Evolutionary conservation across 2,888 invertebrate genomes (phyloP).

Genomic region (Drosophila yooni): DNA sequence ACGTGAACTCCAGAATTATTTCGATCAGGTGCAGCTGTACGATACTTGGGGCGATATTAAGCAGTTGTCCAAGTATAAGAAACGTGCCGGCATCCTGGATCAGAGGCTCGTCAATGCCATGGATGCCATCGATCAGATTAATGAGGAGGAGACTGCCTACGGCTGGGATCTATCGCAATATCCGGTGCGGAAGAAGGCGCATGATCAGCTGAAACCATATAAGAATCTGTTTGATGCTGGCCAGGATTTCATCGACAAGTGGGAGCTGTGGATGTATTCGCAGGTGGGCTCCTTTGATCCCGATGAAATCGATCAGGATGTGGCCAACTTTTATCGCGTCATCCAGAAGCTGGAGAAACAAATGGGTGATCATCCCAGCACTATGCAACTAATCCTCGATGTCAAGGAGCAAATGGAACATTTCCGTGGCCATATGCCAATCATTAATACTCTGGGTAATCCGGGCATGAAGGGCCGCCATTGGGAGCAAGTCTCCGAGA

Average conservation of each 20-base stretch:
- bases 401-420: conserved; percentile 90
- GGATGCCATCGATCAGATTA: conserved; percentile 93
- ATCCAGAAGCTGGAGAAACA: conserved; percentile 95
- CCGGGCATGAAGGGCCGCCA: conserved; percentile 96
- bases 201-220: conserved; percentile 93
- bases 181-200: conserved; percentile 91
- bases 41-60: conserved; percentile 94
- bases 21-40: conserved; percentile 92
- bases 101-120: conserved; percentile 88
- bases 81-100: conserved; percentile 92
- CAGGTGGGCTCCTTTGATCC: conserved; percentile 94
- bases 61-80: conserved; percentile 92
- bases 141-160: conserved; percentile 95
- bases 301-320: conserved; percentile 91
- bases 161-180: conserved; percentile 95
- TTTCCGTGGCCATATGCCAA: conserved; percentile 94
- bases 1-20: conserved; percentile 92
- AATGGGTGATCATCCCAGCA: conserved; percentile 91
- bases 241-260: conserved; percentile 92
- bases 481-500: conserved; percentile 97
- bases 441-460: conserved; percentile 97
- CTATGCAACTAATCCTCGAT: conserved; percentile 89
- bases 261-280: conserved; percentile 93
- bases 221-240: conserved; percentile 95
- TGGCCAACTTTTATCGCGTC: conserved; percentile 86